These are phyloP conservation scores for Sebastolobus altivelis DNA, from an alignment of 2,797 vertebrate species.

Conservation along the genomic window DNA sequence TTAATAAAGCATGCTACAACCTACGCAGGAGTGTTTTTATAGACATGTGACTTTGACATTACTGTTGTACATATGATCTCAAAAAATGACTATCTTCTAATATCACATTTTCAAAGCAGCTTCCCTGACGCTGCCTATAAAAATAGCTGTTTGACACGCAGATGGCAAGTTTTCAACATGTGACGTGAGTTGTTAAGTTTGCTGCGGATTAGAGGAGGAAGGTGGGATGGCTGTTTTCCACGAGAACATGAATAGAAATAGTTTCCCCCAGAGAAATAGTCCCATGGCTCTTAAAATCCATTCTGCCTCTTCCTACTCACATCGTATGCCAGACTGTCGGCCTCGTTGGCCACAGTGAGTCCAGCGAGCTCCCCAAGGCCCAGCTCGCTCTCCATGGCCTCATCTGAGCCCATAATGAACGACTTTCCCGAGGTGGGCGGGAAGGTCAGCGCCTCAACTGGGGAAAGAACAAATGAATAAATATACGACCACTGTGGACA, in stretches of 20 bases:
- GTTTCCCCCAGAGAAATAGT: not conserved
- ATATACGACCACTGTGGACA: not conserved
- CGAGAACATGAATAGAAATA: slow-evolving; percentile 15
- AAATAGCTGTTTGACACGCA: slow-evolving; percentile 17
- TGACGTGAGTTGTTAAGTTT: not conserved
- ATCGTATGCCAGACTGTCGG: slow-evolving; percentile 94
- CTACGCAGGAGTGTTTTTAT: not conserved
- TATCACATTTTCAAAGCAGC: slow-evolving; percentile 5
- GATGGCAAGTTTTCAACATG: not conserved
- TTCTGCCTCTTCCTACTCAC: slow-evolving; percentile 84
- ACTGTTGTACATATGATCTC: slow-evolving; percentile 1
- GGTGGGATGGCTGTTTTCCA: not conserved
- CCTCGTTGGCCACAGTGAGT: slow-evolving; percentile 98
- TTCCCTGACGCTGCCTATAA: not conserved
- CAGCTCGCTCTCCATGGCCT: slow-evolving; percentile 94
- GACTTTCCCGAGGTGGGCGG: slow-evolving; percentile 96
- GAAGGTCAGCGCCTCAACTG: slow-evolving; percentile 97
- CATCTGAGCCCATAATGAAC: slow-evolving; percentile 96
- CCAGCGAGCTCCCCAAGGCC: slow-evolving; percentile 97
- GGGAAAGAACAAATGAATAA: slow-evolving; percentile 23
- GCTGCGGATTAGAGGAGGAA: not conserved
- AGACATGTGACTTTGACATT: slow-evolving; percentile 1
- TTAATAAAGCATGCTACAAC: not conserved
- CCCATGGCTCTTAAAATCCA: not conserved
- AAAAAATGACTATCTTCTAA: not conserved